Conservation (phyloP, 2,888 invertebrate genomes). For the Odontocerum albicorne region DNA sequence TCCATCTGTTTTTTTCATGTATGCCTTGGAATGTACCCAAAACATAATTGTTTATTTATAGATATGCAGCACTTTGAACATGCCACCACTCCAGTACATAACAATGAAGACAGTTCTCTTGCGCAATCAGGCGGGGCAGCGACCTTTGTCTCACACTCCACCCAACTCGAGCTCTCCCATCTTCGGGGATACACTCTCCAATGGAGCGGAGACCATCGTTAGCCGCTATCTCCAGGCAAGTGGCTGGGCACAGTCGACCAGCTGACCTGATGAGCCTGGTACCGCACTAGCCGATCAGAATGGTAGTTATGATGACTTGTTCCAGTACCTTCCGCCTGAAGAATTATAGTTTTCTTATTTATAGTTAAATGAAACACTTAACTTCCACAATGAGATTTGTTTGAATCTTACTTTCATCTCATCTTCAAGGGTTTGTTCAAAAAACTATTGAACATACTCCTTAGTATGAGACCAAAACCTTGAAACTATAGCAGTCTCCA, state of each 20-base stretch:
- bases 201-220: constrained; percentile 40
- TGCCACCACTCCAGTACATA: constrained; percentile 86
- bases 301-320: constrained; percentile 26
- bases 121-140: constrained; percentile 57
- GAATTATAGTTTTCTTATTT: constrained; percentile 16
- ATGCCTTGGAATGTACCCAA: no score
- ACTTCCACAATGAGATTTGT: no score
- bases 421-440: no score
- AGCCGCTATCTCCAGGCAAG: constrained; percentile 49
- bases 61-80: constrained; percentile 75
- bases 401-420: no score
- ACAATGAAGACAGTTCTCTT: constrained; percentile 86
- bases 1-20: no score
- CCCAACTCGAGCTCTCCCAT: constrained; percentile 34
- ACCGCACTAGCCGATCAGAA: constrained; percentile 13
- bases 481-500: no score
- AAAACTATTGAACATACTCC: no score
- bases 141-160: constrained; percentile 28
- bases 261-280: constrained; percentile 16
- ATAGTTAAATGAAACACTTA: no score
- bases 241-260: constrained; percentile 46
- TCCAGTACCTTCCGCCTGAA: constrained; percentile 28
- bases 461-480: no score
- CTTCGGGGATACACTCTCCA: no score
- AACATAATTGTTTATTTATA: constrained; percentile 53